Evolutionary conservation across 37 sponge, comb jelly and placozoan genomes (phyloP).

Genomic region (Agelas oroides): DNA sequence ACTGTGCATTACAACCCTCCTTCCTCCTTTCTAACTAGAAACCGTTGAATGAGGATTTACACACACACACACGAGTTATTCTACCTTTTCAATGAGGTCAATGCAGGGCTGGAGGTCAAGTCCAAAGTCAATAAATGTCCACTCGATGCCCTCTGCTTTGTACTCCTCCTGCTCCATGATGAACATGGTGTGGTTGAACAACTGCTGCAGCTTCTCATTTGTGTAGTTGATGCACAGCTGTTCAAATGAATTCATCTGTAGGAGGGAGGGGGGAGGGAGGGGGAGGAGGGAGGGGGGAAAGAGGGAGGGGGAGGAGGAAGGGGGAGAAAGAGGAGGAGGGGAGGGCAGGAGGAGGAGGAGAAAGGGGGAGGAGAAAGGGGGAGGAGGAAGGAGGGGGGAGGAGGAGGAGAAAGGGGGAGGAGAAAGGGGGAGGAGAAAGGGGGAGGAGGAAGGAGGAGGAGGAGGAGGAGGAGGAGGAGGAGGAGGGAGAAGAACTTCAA

Average conservation of each 20-base stretch:
- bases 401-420: not conserved
- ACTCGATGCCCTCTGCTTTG: slow-evolving; percentile 95
- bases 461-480: too few relatives aligned
- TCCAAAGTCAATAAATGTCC: slow-evolving; percentile 99
- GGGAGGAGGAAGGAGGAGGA: not conserved
- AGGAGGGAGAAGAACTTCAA: too few relatives aligned
- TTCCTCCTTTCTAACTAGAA: too few relatives aligned
- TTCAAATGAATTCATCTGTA: slow-evolving; percentile 98
- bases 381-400: not conserved
- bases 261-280: not conserved
- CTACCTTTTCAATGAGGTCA: slow-evolving; percentile 98
- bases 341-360: not conserved
- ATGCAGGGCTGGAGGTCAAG: slow-evolving; percentile 98
- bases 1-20: too few relatives aligned
- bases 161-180: slow-evolving; percentile 99
- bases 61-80: not conserved
- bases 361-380: not conserved
- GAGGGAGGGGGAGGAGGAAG: not conserved
- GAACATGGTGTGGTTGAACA: slow-evolving; percentile 99
- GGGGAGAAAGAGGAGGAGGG: not conserved
- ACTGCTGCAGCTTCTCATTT: slow-evolving; percentile 99
- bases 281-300: not conserved
- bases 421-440: not conserved
- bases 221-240: slow-evolving; percentile 99
- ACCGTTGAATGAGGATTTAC: too few relatives aligned